Base-by-base conservation (phyloP, 1,140 invertebrate species). In the Caenorhabditis briggsae region DNA sequence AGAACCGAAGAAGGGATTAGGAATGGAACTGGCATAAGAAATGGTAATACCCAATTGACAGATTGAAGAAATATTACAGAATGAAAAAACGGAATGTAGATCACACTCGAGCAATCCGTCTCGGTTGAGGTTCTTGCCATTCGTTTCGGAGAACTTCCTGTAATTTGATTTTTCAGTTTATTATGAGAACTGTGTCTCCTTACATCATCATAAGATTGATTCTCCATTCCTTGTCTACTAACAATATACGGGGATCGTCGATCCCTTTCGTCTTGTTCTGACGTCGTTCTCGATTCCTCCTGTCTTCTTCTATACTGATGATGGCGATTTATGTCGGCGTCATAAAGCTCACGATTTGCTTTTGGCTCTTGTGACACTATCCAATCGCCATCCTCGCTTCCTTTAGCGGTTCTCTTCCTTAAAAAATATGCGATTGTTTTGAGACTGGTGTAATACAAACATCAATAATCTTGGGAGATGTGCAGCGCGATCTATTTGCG, bases 81-180 rank as follows among this genome's bases (percentile, higher is more conserved):
- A 23, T 16, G 23, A 18, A n/a, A 53, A 33, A 50, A 82, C 0
- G 9, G 18, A 18, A 7, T 18, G 0, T 8, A 18, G 0, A 33
- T 78, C 53, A 85, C 43, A 85, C 84, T 18, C 65, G 61, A 33
- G 84, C 84, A 55, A 85, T 65, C n/a, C 84, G 12, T 70, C 84
- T 12, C 41, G 84, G 84, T 41, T 55, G 61, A 8, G 84, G 23
- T 56, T 85, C 84, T 20, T 70, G 53, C 11, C 33, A 85, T 33
- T 78, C 84, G 46, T 85, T 85, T n/a, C 84, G 43, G 12, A 85
- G 64, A 58, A 53, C 46, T 59, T 85, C 84, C 84, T 85, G 64
- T 43, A 83, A 83, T 16, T 6, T 5, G 16, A 70, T 43, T 18
- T 43, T 46, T 2, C 16, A 70, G 41, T 41, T 64, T 23, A 9